A percentile compares a stretch with the other conserved stretches of the same genome.
Conservation (phyloP, 1,140 invertebrate species). For the Diabrotica virgifera region DNA sequence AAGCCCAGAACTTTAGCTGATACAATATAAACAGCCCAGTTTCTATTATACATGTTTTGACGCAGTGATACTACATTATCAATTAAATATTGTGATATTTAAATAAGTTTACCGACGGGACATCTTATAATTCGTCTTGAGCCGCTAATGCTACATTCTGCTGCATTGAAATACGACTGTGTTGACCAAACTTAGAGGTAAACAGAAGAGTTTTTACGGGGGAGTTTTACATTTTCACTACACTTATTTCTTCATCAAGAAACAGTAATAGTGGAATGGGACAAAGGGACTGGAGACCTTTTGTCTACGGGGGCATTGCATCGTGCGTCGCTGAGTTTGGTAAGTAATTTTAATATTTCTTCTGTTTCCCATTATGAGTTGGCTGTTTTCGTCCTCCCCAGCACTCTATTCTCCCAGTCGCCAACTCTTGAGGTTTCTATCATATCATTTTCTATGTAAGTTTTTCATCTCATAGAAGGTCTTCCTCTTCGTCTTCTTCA, state of each 20-base stretch:
- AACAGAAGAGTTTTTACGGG: neutral
- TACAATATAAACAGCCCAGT: too few relatives aligned
- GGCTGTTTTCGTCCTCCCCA: too few relatives aligned
- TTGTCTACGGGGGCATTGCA: constrained; percentile 89
- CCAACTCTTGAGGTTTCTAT: too few relatives aligned
- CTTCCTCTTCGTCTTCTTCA: too few relatives aligned
- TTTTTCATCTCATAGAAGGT: too few relatives aligned
- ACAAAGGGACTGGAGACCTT: constrained; percentile 78
- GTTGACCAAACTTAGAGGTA: constrained; percentile 19
- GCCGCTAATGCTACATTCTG: constrained; percentile 19
- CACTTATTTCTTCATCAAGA: constrained; percentile 15
- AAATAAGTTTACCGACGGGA: too few relatives aligned
- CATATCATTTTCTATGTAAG: too few relatives aligned
- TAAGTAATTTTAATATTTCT: constrained; percentile 51
- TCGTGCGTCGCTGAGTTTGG: constrained; percentile 92
- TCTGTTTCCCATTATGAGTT: too few relatives aligned
- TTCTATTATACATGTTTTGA: too few relatives aligned
- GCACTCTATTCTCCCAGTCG: too few relatives aligned
- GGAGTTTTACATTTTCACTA: neutral
- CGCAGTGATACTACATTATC: too few relatives aligned
- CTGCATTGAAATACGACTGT: constrained; percentile 1
- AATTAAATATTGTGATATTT: too few relatives aligned
- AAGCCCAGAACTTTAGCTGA: neutral
- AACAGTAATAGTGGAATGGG: constrained; percentile 51
- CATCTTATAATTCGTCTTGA: neutral